Evolutionary conservation across 2,888 invertebrate genomes (phyloP).

Genomic region (Amaurobius ferox): DNA sequence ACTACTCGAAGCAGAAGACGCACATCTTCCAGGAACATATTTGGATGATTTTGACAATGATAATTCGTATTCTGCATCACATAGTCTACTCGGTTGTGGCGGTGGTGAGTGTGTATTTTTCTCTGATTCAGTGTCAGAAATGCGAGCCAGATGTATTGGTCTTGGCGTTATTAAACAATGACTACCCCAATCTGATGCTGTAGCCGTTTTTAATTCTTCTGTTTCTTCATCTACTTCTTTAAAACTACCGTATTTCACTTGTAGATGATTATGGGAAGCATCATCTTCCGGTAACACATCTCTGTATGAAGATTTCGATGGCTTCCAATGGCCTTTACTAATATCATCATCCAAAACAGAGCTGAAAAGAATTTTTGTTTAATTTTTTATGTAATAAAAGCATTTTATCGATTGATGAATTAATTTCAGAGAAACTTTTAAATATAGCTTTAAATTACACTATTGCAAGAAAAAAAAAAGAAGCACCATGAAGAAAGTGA

Average conservation of each 20-base stretch:
- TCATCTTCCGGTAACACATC: slow-evolving; percentile 27
- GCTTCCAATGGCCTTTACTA: slow-evolving; percentile 38
- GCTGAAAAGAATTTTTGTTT: slow-evolving; percentile 37
- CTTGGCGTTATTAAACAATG: slow-evolving; percentile 62
- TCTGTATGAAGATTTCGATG: slow-evolving; percentile 16
- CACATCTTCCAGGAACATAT: not conserved
- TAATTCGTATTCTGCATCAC: not conserved
- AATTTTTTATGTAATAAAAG: no score
- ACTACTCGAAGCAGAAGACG: not conserved
- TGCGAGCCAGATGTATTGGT: slow-evolving; percentile 39
- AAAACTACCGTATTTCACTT: slow-evolving; percentile 62
- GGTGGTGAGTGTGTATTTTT: slow-evolving; percentile 22
- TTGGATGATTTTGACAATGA: not conserved
- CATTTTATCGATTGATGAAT: no score
- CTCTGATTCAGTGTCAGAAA: slow-evolving; percentile 38
- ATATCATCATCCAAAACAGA: slow-evolving; percentile 60
- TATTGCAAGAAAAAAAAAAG: no score
- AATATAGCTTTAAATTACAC: no score
- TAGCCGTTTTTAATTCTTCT: slow-evolving; percentile 31
- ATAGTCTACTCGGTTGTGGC: not conserved
- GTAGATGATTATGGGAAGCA: slow-evolving; percentile 17
- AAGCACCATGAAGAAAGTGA: no score
- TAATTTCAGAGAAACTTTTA: no score
- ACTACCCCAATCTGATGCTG: slow-evolving; percentile 41
- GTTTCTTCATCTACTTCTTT: slow-evolving; percentile 61